phyloP scores from a whole-genome alignment of 2,888 invertebrate species.

The Prosopocoilus inquinatus region DNA sequence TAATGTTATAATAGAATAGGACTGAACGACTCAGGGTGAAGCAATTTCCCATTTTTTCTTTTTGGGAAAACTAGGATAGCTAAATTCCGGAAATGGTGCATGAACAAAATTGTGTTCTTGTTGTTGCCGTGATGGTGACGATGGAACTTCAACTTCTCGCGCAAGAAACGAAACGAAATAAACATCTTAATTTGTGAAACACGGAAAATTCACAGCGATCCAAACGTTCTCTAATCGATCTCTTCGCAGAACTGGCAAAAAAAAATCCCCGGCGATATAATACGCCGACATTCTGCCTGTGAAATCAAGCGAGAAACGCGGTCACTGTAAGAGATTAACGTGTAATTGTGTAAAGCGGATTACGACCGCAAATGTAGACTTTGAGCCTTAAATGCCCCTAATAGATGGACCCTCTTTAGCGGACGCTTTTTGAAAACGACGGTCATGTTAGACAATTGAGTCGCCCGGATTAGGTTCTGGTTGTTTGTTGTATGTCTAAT shows the following conservation, averaged over 20 bases:
- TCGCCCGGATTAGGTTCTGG: constrained; percentile 1
- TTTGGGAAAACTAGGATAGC: no score
- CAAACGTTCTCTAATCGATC: constrained; percentile 4
- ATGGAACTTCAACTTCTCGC: no score
- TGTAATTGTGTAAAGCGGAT: constrained; percentile 45
- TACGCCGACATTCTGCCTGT: constrained; percentile 34
- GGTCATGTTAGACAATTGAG: constrained; percentile 14
- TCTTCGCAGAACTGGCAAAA: no score
- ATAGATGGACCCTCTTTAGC: no score
- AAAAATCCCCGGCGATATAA: background rate
- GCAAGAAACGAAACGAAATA: no score
- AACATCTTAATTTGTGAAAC: background rate
- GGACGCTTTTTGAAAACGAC: constrained; percentile 7
- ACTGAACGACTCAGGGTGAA: no score
- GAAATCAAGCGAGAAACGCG: constrained; percentile 40
- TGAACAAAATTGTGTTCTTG: no score
- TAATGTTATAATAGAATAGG: no score
- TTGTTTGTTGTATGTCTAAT: background rate
- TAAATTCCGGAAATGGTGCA: no score
- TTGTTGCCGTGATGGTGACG: no score
- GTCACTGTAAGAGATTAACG: constrained; percentile 42
- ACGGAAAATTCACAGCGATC: background rate
- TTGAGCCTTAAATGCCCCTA: constrained; percentile 7
- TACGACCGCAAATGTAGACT: constrained; percentile 33
- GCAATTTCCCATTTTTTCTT: no score